Base-by-base conservation (phyloP, 2,113 vertebrate species). In the Odontesthes bonariensis region DNA sequence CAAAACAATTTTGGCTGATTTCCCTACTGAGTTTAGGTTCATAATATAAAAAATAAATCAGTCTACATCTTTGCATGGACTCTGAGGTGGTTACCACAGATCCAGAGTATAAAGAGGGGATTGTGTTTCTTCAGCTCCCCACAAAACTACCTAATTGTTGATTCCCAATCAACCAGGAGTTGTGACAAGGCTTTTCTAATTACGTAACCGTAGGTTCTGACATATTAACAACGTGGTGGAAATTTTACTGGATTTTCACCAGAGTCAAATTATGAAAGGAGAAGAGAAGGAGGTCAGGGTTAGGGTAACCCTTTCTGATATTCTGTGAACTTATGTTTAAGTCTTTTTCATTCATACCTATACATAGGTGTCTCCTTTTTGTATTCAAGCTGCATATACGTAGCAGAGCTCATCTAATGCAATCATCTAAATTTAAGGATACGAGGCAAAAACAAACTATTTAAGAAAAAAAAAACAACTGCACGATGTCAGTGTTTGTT, bases 71-170 rank as follows among this genome's bases (percentile, higher is more conserved):
- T 83, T 69, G 70, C 69, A 73, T 70, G 51, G 56, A 65, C 57
- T 83, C 44, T 40, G 70, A 79, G 79, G 75, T 83, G 81, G 86
- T 86, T 84, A 74, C 76, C 53, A 71, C 83, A 73, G 80, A 78
- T 69, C 77, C 74, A 14, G 73, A 42, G 89, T 58, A 94, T 93
- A 94, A 94, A 94, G 91, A 89, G 82, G 81, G 91, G 91, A 92
- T 94, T 94, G 94, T 95, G 68, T 92, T 93, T 93, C 88, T 88
- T 91, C 92, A 92, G 75, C 47, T 86, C 90, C 83, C 87, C 92
- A 93, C 86, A 91, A 92, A 92, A 90, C 79, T 69, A 89, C 89
- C 90, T 89, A 91, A 94, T 94, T 94, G 91, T 91, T 88, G 86
- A 80, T 89, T 93, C 90, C 83, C 89, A 92, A 92, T 94, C 91